phyloP scores from a whole-genome alignment of 2,888 invertebrate genomes.

The Dryobotodes eremita region DNA sequence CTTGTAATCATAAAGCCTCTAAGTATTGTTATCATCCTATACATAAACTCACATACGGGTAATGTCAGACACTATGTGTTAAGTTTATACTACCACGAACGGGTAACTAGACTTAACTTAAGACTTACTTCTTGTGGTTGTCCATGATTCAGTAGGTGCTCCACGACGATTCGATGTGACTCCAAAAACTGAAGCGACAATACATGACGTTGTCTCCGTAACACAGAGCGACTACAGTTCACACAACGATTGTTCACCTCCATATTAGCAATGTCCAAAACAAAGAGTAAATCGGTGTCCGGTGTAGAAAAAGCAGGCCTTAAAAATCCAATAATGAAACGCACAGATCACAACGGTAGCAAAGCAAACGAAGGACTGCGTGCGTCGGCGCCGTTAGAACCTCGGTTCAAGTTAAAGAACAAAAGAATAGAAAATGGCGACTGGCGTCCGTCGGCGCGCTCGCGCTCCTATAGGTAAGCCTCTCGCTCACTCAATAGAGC shows the following conservation, averaged over 20 bases:
- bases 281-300: constrained; percentile 24
- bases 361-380: constrained; percentile 20
- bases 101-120: constrained; percentile 14
- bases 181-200: constrained; percentile 26
- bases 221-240: constrained; percentile 27
- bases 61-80: constrained; percentile 19
- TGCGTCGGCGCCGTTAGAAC: constrained; percentile 16
- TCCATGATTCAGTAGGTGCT: constrained; percentile 21
- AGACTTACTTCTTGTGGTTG: constrained; percentile 29
- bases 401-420: constrained; percentile 15
- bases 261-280: constrained; percentile 31
- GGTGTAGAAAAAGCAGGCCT: constrained; percentile 15
- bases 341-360: constrained; percentile 18
- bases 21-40: constrained; percentile 21
- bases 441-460: constrained; percentile 19
- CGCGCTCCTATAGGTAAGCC: constrained; percentile 15
- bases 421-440: constrained; percentile 18
- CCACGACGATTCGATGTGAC: constrained; percentile 19
- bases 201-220: constrained; percentile 18
- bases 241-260: constrained; percentile 25
- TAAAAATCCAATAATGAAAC: constrained; percentile 17
- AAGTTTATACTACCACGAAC: constrained; percentile 20
- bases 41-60: constrained; percentile 18
- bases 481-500: constrained; percentile 18
- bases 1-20: constrained; percentile 21